Conservation (phyloP, 2,797 vertebrate genomes). For the Neosilurus hyrtlii region DNA sequence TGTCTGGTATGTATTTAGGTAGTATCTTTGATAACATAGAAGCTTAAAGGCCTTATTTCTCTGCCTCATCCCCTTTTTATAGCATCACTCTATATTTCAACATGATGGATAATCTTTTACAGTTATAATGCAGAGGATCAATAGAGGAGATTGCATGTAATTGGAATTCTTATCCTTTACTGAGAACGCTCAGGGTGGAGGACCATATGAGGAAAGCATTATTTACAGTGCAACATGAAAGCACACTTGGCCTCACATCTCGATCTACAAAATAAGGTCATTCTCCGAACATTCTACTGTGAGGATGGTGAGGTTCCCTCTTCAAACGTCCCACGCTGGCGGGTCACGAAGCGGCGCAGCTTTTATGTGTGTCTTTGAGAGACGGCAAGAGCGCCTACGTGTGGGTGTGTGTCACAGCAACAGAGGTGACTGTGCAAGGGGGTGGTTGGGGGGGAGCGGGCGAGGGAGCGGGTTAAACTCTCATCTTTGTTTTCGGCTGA, state of each 20-base stretch:
- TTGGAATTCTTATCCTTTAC: neutral
- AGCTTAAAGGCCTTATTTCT: neutral
- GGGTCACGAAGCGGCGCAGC: constrained; percentile 43
- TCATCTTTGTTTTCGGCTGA: constrained; percentile 46
- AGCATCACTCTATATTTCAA: constrained; percentile 15
- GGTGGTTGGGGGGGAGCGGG: neutral
- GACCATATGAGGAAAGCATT: neutral
- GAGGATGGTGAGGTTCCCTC: constrained; percentile 31
- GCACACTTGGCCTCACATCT: neutral
- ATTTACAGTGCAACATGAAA: constrained; percentile 9
- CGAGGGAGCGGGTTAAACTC: constrained; percentile 42
- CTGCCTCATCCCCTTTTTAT: constrained; percentile 5
- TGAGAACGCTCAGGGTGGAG: neutral
- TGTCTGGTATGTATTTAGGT: neutral
- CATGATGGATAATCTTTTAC: constrained; percentile 5
- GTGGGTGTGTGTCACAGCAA: constrained; percentile 50
- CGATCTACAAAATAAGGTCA: constrained; percentile 38
- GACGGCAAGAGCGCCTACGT: neutral
- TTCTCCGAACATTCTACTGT: constrained; percentile 35
- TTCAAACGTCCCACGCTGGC: constrained; percentile 44
- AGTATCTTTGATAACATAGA: neutral
- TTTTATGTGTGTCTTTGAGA: constrained; percentile 35
- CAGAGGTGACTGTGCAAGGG: constrained; percentile 20
- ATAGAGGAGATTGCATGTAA: neutral
- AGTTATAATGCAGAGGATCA: constrained; percentile 37